Base-by-base conservation (phyloP, 2,113 vertebrate species). In the Dryoscopus gambensis region DNA sequence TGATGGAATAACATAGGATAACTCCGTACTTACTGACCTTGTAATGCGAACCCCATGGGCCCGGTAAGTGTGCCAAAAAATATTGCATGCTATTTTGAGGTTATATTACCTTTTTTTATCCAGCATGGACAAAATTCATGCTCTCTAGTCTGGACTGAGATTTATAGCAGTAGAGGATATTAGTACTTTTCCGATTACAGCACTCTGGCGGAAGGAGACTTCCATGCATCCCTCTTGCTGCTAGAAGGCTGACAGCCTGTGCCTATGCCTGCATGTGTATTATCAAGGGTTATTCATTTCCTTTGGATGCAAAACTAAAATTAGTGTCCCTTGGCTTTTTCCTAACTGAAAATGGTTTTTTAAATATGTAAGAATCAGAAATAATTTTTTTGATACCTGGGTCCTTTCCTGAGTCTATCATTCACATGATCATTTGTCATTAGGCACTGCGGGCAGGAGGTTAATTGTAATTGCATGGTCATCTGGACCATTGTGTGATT, bases 391-490 rank as follows among this genome's bases (percentile, higher is more conserved):
- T 35, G 35, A 87, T 95, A 84, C 77, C 65, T 73, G 30, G 39
- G 63, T 88, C 70, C 47, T 95, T 96, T 95, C 55, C 75, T 33
- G 50, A 95, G 31, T 59, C 83, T 76, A 31, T 97, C 83, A 86
- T 95, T 97, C 67, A 22, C 62, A 23, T 68, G 87, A 94, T 93
- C 96, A 67, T 97, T 98, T 97, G 93, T 97, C 97, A 95, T 94
- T 96, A 97, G 94, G 87, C 93, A 86, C 52, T 93, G 97, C 4
- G 42, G 93, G 97, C 95, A 94, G 92, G 88, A 97, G 97, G 97
- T 97, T 98, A 98, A 98, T 98, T 97, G 95, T 98, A 98, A 98
- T 97, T 98, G 96, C 69, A 64, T 19, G 50, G 97, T 98, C 97
- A 97, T 98, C 95, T 96, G 79, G 90, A 95, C 95, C 74, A 53